Base-by-base conservation (phyloP, 2,113 vertebrate genomes). In the Nannospalax galili region DNA sequence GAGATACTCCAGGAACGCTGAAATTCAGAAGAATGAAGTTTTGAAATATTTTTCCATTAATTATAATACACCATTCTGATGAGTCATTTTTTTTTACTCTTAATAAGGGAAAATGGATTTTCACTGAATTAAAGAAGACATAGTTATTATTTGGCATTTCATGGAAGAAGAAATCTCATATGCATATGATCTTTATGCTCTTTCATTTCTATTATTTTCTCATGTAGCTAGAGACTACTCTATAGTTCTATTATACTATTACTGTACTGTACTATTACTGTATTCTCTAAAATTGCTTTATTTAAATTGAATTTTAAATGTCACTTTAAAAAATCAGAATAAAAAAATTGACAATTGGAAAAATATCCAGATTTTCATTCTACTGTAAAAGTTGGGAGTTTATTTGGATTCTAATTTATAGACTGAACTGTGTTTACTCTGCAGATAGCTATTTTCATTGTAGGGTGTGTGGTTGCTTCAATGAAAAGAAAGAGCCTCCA, bases 261-360 rank as follows among this genome's bases (percentile, higher is more conserved):
- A 52, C 6, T 52, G 48, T 52, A 52, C 48, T 52, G 48, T 52
- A 52, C 72, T 78, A 7, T 30, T 77, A n/a, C 58, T 42, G 2
- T 62, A 37, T 77, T 93, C 91, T 69, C 45, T 88, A 91, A 84
- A 92, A 26, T 45, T 3, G 5, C 67, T 95, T 95, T 52, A 75
- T 79, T 45, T 70, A 92, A 90, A 70, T 52, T 70, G 20, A 72
- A 35, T 30, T 87, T 80, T 72, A 52, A 75, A 26, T 11, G 9
- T 60, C 72, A 62, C 35, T 15, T 32, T 42, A 42, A 90, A 84
- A 14, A 14, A 40, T 95, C 79, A 64, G 22, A 72, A 80, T 2
- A 84, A 89, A 94, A 58, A 16, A 84, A 42, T 32, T 88, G 94
- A 37, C 52, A 1, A 77, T 91, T 72, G 26, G 58, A 72, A 78